Evolutionary conservation across 2,113 vertebrate species (phyloP).

Genomic region (Ardeotis arabs): DNA sequence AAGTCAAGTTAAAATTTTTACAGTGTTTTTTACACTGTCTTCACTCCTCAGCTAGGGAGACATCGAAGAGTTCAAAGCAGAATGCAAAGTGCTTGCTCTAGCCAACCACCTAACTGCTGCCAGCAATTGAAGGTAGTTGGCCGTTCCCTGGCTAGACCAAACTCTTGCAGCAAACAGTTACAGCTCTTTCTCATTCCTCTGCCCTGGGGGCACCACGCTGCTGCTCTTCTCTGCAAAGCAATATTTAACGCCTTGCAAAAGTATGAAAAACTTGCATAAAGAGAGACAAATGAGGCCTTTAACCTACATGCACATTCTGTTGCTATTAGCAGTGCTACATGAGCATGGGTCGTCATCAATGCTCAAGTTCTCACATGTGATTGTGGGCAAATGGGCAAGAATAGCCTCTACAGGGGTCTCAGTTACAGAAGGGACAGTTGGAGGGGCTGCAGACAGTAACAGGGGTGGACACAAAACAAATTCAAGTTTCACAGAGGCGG

Average conservation of each 20-base stretch:
- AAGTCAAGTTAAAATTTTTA: too few species aligned
- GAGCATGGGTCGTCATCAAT: neutral
- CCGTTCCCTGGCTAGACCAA: neutral
- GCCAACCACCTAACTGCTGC: neutral
- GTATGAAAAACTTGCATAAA: neutral
- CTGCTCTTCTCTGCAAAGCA: neutral
- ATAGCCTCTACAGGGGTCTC: neutral
- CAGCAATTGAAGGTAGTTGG: neutral
- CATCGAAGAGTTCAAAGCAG: neutral
- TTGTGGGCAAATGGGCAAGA: fast-evolving
- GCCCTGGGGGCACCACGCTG: neutral
- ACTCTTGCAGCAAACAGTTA: slow-evolving; percentile 15
- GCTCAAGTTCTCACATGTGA: neutral
- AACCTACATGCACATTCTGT: neutral
- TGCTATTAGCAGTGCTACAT: neutral
- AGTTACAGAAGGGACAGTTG: neutral
- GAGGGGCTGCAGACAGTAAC: neutral
- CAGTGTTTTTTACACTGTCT: neutral
- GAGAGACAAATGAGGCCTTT: neutral
- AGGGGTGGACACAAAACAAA: neutral
- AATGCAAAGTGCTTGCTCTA: neutral
- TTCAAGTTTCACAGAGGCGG: neutral
- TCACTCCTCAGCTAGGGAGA: neutral
- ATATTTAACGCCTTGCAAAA: neutral
- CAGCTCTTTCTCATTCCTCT: neutral